A percentile compares a stretch with the other conserved stretches of the same genome.
phyloP scores from a whole-genome alignment of 2,888 invertebrate species.

The Diplazon laetatorius region DNA sequence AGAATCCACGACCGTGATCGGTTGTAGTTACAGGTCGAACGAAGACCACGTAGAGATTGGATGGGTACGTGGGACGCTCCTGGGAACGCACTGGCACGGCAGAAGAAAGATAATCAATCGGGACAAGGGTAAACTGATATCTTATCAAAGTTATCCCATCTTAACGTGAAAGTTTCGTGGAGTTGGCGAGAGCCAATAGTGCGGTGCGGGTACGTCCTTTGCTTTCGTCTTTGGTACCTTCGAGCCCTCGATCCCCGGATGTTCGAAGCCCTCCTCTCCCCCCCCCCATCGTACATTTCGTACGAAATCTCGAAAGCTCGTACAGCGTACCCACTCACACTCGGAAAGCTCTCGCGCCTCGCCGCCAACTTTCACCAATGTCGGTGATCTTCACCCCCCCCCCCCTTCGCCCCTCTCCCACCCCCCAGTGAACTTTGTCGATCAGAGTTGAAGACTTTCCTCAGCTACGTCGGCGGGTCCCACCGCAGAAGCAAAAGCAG shows the following conservation, averaged over 20 bases:
- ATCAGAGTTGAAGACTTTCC: conserved; percentile 74
- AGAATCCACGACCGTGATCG: too few species aligned
- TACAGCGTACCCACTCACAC: conserved; percentile 32
- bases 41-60: conserved; percentile 16
- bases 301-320: conserved; percentile 64
- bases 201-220: conserved; percentile 7
- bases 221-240: conserved; percentile 17
- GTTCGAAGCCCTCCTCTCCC: too few species aligned
- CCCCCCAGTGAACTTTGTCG: conserved; percentile 73
- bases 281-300: too few species aligned
- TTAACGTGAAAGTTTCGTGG: conserved; percentile 66
- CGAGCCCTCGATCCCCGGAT: conserved; percentile 1
- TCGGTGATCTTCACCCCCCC: too few species aligned
- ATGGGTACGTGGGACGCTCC: conserved; percentile 26
- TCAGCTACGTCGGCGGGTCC: conserved; percentile 32
- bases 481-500: conserved; percentile 43
- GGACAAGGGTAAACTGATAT: conserved; percentile 78
- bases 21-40: too few species aligned
- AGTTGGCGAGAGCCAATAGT: conserved; percentile 58
- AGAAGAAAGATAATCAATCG: conserved; percentile 80
- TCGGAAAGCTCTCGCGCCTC: conserved; percentile 14
- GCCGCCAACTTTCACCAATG: conserved; percentile 23
- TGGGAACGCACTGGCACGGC: conserved; percentile 37
- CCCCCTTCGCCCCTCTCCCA: too few species aligned
- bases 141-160: conserved; percentile 81